Percentiles rank a stretch among this genome's conserved stretches.
Evolutionary conservation across 2,113 vertebrate genomes (phyloP).

Genomic region (Antigone vipio): DNA sequence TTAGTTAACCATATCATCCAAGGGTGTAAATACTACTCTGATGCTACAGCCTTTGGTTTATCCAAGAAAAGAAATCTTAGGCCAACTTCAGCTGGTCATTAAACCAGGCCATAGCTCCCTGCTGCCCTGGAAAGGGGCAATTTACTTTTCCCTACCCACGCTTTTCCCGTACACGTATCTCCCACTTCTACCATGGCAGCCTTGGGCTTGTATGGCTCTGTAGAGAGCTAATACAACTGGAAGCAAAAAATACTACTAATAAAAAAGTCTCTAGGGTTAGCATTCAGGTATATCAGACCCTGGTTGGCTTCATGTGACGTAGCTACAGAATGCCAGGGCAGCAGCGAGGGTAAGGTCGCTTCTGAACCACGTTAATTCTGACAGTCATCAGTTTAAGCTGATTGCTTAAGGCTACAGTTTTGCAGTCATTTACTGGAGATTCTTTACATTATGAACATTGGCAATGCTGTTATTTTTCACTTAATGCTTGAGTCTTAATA

Average conservation of each 20-base stretch:
- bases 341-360: too few relatives aligned
- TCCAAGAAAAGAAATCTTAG: not conserved
- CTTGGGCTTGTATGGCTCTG: not conserved
- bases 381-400: not conserved
- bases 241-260: not conserved
- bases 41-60: not conserved
- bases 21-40: not conserved
- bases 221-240: not conserved
- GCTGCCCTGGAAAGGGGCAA: not conserved
- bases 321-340: too few relatives aligned
- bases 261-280: not conserved
- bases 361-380: too few relatives aligned
- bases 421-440: not conserved
- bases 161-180: fast-evolving
- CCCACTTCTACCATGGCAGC: not conserved
- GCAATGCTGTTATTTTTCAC: not conserved
- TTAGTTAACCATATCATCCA: not conserved
- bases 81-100: not conserved
- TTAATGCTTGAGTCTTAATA: not conserved
- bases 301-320: not conserved
- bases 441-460: too few relatives aligned
- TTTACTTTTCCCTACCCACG: not conserved
- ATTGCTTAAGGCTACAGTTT: not conserved
- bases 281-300: not conserved
- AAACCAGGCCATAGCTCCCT: not conserved